Evolutionary conservation across 64 coral and sea anemone genomes (phyloP).

Genomic region (Montipora foliosa): DNA sequence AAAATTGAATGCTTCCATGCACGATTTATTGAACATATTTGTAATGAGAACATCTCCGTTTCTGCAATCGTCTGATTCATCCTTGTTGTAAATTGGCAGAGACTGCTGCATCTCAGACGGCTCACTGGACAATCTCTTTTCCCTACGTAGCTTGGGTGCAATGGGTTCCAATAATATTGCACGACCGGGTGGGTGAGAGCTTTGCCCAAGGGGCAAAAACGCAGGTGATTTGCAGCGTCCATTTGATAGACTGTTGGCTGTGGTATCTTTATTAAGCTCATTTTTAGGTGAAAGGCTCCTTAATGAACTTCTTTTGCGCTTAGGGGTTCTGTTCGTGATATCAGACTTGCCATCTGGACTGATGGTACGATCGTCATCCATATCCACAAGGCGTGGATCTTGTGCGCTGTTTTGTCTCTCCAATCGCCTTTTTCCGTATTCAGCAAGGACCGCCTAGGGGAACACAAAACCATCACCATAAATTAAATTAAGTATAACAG

Average conservation of each 20-base stretch:
- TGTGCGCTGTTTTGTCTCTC: conserved; percentile 66
- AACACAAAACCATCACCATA: neutral
- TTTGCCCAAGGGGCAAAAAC: neutral
- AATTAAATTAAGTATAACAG: neutral
- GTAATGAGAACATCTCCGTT: neutral
- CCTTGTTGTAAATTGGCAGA: neutral
- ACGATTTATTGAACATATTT: conserved; percentile 26
- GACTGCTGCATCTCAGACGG: neutral
- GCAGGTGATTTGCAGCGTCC: neutral
- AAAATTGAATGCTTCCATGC: conserved; percentile 3
- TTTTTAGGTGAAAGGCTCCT: neutral
- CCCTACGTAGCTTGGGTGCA: neutral
- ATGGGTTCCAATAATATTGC: conserved; percentile 2
- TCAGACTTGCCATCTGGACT: neutral
- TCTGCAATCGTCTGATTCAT: neutral
- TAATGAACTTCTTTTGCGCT: neutral
- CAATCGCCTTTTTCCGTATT: conserved; percentile 89
- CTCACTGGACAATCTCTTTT: neutral
- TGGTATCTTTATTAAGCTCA: neutral
- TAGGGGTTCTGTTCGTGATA: neutral
- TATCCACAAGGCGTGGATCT: conserved; percentile 94
- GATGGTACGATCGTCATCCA: conserved; percentile 55
- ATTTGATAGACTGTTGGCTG: neutral
- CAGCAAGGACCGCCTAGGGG: conserved; percentile 83
- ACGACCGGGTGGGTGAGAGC: conserved; percentile 8